These are phyloP conservation scores for Mixornis gularis DNA, from an alignment of 2,113 vertebrate genomes.

Conservation along the genomic window DNA sequence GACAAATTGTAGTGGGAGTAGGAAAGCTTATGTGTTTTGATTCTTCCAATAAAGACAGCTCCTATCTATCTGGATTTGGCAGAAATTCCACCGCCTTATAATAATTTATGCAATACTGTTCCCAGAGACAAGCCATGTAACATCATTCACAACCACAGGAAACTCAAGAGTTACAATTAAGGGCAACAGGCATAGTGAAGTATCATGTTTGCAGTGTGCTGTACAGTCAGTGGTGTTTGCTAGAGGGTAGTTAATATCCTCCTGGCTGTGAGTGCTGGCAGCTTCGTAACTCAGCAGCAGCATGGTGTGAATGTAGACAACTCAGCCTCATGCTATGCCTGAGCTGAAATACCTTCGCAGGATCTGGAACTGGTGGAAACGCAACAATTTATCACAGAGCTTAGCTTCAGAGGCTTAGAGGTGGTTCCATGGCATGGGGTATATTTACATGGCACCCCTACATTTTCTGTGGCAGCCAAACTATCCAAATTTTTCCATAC, in stretches of 20 bases:
- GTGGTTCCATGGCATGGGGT: not conserved
- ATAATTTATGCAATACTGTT: not conserved
- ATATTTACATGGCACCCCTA: not conserved
- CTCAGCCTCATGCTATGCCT: not conserved
- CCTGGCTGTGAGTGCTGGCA: not conserved
- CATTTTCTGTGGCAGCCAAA: not conserved
- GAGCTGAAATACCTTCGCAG: not conserved
- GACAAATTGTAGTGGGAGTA: not conserved
- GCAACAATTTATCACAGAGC: not conserved
- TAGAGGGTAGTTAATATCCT: not conserved
- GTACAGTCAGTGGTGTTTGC: not conserved
- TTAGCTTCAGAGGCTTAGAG: not conserved
- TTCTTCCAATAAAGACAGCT: not conserved
- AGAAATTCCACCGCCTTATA: not conserved
- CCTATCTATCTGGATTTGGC: not conserved
- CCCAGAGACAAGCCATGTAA: not conserved
- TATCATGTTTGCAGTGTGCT: not conserved
- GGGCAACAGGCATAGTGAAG: not conserved
- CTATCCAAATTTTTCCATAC: not conserved
- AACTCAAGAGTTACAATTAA: not conserved
- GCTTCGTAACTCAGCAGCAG: not conserved
- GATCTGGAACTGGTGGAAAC: not conserved
- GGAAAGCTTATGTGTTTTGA: not conserved
- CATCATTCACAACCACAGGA: not conserved
- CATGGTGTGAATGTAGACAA: not conserved